Conservation (phyloP, 2,113 vertebrate genomes). For the Hippocampus mohnikei region DNA sequence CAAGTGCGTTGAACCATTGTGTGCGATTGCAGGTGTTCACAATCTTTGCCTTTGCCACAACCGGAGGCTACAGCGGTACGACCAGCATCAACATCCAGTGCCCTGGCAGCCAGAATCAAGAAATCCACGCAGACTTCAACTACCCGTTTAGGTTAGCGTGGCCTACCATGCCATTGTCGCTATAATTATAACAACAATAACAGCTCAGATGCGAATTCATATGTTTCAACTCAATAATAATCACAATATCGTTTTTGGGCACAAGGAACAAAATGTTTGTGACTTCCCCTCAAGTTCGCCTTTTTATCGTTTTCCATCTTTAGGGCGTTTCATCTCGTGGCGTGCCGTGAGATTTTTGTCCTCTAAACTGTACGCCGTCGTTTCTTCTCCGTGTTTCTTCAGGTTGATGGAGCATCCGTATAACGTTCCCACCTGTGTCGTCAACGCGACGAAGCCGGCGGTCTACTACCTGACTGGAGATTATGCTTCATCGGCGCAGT, state of each 20-base stretch:
- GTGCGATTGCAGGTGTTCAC: constrained; percentile 79
- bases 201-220: too few relatives aligned
- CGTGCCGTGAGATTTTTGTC: too few relatives aligned
- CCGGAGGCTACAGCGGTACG: constrained; percentile 82
- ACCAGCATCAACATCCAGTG: constrained; percentile 78
- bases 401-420: constrained; percentile 78
- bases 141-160: constrained; percentile 84
- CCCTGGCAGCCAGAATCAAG: neutral
- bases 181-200: too few relatives aligned
- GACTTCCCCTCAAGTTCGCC: too few relatives aligned
- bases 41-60: constrained; percentile 91
- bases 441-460: neutral
- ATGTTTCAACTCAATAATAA: too few relatives aligned
- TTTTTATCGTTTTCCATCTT: too few relatives aligned
- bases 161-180: neutral
- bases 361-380: too few relatives aligned
- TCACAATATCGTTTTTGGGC: too few relatives aligned
- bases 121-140: constrained; percentile 73
- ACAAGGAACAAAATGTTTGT: too few relatives aligned
- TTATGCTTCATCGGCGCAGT: constrained; percentile 83
- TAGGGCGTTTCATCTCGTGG: too few relatives aligned
- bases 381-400: constrained; percentile 13
- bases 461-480: constrained; percentile 76
- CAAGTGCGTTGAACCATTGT: neutral
- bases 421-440: constrained; percentile 70